Base-by-base conservation (phyloP, 2,113 vertebrate genomes). In the Cervus canadensis region DNA sequence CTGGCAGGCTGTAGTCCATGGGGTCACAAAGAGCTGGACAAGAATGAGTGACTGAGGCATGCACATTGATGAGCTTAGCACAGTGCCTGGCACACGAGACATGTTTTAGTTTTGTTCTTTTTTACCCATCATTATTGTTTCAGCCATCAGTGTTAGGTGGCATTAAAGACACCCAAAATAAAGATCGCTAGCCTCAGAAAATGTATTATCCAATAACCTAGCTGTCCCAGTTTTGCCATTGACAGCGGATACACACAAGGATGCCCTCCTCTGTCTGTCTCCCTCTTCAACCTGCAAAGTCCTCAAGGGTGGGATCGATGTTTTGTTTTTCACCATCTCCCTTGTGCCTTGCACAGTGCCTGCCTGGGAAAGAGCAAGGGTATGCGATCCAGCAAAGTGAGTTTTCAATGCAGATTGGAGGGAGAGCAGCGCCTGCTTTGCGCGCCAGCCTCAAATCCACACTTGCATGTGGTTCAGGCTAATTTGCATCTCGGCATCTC, bases 401-500 rank as follows among this genome's bases (percentile, higher is more conserved):
- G 23, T 60, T 62, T 33, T 14, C 28, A 14, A 15, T 0, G 57
- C 40, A 64, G 36, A 6, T 30, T 3, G 23, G 36, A 6, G 2
- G 30, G 12, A 89, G 57, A 19, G 11, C 3, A 93, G 56, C 50
- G 45, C 78, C 36, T n/a, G 33, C 11, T 6, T n/a, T 40, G 36
- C 56, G 92, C 1, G 4, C 64, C 48, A 36, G 11, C 25, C 60
- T 78, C 78, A 50, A 45, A 64, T 52, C 84, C n/a, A 62, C 59
- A 43, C 48, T 79, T 76, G 59, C 10, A 33, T 40, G 28, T 48
- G 57, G 56, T 60, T 92, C 4, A 0, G 57, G 59, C 43, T 92
- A 30, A 92, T 95, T 76, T 95, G 92, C 59, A 67, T 89, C 71
- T 92, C 54, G 36, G 71, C 82, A 45, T 76, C 93, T 96, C 90